A percentile compares a stretch with the other conserved stretches of the same genome.
Evolutionary conservation across 2,113 vertebrate species (phyloP).

Genomic region (Pithys albifrons): DNA sequence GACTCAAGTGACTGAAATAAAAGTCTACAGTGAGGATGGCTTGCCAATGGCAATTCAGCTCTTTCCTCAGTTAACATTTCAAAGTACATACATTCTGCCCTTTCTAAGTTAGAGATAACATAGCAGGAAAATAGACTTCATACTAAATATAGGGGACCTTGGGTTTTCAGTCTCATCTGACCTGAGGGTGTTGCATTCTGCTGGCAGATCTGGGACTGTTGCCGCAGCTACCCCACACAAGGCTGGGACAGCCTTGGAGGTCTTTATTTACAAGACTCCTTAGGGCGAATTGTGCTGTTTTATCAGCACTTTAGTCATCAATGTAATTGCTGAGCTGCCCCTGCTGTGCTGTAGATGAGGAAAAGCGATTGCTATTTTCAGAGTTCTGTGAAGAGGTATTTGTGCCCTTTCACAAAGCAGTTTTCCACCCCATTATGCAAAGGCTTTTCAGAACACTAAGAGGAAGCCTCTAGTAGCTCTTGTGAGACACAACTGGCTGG

Average conservation of each 20-base stretch:
- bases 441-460: conserved; percentile 27
- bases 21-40: neutral
- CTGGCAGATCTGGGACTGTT: neutral
- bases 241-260: neutral
- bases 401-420: neutral
- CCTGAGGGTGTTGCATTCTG: neutral
- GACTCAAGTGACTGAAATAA: conserved; percentile 55
- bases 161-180: neutral
- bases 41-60: conserved; percentile 12
- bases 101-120: neutral
- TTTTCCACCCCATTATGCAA: conserved; percentile 40
- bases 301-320: conserved; percentile 15
- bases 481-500: neutral
- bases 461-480: conserved; percentile 19
- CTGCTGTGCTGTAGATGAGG: conserved; percentile 5
- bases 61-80: neutral
- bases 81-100: neutral
- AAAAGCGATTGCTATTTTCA: conserved; percentile 41
- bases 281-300: neutral
- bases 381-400: conserved; percentile 5
- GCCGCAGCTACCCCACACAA: neutral
- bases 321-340: conserved; percentile 30
- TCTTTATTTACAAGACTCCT: conserved; percentile 31
- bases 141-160: neutral
- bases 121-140: neutral